Base-by-base conservation (phyloP, 2,888 invertebrate species). In the Phasia obesa region DNA sequence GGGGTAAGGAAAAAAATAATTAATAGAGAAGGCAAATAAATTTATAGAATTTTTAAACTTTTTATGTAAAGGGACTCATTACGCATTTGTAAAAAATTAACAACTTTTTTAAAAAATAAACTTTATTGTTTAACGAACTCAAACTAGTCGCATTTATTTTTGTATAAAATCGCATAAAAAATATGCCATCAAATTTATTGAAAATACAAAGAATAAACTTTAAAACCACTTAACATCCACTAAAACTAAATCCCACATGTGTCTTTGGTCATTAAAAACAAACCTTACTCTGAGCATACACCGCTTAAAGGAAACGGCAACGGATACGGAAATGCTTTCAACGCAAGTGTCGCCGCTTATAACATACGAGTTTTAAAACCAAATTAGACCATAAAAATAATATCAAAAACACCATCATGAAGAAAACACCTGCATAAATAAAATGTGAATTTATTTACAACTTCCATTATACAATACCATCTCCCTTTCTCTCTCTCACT, bases 301-400 rank as follows among this genome's bases (percentile, higher is more conserved):
- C 23, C 25, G 67, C 47, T 35, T 27, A 74, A 53, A 60, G 74
- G 74, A 74, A 79, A 71, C 53, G 53, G 55, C 35, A 81, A 76
- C 51, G 81, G 81, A 75, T 75, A 13, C 55, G 81, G 81, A 82
- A 76, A 69, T 75, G 79, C 84, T 84, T 88, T 88, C 89, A 88
- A 88, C 87, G 87, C 88, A 86, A 88, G 87, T 87, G 88, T 86
- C 87, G 87, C 84, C 85, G 87, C 85, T 87, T 55, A 80, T 67
- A 74, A 80, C n/a, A 80, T 55, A 74, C 60, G 67, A 79, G 59
- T 21, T 67, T 25, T 38, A 31, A 65, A 79, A 71, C 44, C 60
- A 73, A 73, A 67, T 73, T 67, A 73, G 47, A 31, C 23, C 6
- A 19, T 17, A 19, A 59, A 71, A 64, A 42, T 42, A 27, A 27